Evolutionary conservation across 2,113 vertebrate species (phyloP).

Genomic region (Xiphophorus hellerii): DNA sequence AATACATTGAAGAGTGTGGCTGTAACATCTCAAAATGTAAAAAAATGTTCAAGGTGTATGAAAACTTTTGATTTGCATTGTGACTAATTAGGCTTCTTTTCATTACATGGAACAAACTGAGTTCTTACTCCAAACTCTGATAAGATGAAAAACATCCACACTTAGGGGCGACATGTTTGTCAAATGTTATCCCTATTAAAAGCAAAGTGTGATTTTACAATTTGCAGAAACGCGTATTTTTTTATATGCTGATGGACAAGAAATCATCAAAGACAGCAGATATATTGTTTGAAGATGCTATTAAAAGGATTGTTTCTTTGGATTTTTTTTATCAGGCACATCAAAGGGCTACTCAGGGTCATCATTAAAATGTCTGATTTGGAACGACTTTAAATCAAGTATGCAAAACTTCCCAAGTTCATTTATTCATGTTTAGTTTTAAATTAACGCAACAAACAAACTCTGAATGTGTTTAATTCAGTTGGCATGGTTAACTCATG

Average conservation of each 20-base stretch:
- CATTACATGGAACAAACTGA: neutral
- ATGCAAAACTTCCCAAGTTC: slow-evolving; percentile 1
- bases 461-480: slow-evolving; percentile 9
- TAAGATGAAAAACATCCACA: neutral
- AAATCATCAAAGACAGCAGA: slow-evolving; percentile 4
- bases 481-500: slow-evolving; percentile 11
- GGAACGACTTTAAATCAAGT: neutral
- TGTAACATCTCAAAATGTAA: neutral
- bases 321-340: neutral
- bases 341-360: neutral
- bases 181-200: neutral
- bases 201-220: neutral
- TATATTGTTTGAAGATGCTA: neutral
- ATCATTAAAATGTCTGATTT: neutral
- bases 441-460: slow-evolving; percentile 5
- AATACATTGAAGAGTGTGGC: neutral
- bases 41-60: neutral
- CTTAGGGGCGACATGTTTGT: neutral
- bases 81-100: neutral
- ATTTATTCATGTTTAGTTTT: slow-evolving; percentile 18
- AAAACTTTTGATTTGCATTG: neutral
- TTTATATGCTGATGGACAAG: neutral
- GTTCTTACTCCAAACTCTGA: neutral
- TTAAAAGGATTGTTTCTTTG: neutral
- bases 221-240: neutral